Conservation (phyloP, 2,888 invertebrate genomes). For the Rotaria macrura region DNA sequence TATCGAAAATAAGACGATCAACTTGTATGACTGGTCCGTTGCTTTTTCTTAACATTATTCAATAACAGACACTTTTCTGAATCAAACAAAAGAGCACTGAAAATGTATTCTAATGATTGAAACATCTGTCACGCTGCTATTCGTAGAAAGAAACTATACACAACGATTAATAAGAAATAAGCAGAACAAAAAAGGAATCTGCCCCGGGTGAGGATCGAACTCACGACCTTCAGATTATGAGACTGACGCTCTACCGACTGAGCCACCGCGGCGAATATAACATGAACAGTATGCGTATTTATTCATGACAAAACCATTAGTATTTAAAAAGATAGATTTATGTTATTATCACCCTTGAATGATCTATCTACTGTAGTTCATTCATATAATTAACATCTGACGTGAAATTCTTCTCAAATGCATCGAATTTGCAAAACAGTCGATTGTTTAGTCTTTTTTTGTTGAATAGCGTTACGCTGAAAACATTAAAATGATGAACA, state of each 20-base stretch:
- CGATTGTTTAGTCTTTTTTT: no score
- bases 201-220: conserved; percentile 15
- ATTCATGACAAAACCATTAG: not conserved
- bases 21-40: not conserved
- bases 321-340: no score
- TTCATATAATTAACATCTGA: no score
- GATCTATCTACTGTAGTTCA: no score
- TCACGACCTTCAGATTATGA: conserved; percentile 10
- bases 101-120: not conserved
- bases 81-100: not conserved
- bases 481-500: no score
- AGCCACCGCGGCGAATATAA: not conserved
- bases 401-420: no score
- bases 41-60: not conserved
- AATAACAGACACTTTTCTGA: not conserved
- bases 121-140: not conserved
- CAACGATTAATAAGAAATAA: not conserved
- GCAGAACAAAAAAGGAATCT: not conserved
- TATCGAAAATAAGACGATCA: not conserved
- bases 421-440: no score
- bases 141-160: no score
- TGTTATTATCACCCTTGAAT: no score
- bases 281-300: not conserved
- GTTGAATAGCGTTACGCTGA: no score
- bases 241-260: conserved; percentile 15